Conservation (phyloP, 2,888 invertebrate species). For the Polyploca ridens region DNA sequence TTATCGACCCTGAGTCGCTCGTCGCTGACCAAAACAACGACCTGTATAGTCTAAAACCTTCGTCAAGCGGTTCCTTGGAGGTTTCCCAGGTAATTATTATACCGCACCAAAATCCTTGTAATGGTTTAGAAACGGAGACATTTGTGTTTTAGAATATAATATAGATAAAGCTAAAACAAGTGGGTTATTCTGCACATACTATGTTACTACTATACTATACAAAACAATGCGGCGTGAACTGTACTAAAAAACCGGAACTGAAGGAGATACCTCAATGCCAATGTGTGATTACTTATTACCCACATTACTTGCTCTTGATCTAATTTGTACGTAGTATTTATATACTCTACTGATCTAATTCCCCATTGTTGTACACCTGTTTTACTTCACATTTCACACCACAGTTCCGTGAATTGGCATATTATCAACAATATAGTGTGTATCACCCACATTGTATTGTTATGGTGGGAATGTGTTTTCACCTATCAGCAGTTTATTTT, state of each 20-base stretch:
- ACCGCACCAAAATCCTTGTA: too few species aligned
- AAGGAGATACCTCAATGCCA: slow-evolving; percentile 41
- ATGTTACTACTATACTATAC: neutral
- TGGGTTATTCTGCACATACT: too few species aligned
- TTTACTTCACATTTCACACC: slow-evolving; percentile 35
- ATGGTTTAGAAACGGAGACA: too few species aligned
- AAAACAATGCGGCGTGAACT: neutral
- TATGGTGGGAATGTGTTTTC: neutral
- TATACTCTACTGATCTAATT: slow-evolving; percentile 61
- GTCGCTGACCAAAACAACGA: too few species aligned
- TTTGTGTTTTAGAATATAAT: too few species aligned
- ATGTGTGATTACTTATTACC: slow-evolving; percentile 29
- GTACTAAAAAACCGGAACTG: slow-evolving; percentile 34
- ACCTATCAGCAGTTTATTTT: neutral
- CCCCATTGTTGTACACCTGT: slow-evolving; percentile 43
- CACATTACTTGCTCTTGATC: slow-evolving; percentile 41
- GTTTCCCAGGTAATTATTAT: too few species aligned
- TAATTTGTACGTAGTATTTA: too few species aligned
- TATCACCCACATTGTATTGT: neutral
- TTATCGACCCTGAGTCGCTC: too few species aligned
- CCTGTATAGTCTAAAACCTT: too few species aligned
- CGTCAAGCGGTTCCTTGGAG: too few species aligned
- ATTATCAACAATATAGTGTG: slow-evolving; percentile 10
- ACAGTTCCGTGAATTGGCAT: slow-evolving; percentile 36
- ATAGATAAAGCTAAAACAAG: too few species aligned